phyloP scores from a whole-genome alignment of 2,888 invertebrate genomes.

The Iphiclides podalirius region DNA sequence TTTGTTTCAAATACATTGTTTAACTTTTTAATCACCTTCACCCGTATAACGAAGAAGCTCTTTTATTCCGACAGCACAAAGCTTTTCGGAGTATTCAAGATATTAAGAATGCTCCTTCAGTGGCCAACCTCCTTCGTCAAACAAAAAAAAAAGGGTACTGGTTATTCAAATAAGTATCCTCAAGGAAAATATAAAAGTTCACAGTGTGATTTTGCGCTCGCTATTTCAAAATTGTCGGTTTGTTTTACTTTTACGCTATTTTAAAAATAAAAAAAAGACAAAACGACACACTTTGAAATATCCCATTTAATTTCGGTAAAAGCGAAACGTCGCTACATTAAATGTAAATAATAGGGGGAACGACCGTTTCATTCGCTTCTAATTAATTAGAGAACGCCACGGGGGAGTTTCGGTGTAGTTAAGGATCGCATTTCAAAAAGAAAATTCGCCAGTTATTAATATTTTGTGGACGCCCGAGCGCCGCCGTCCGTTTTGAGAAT shows the following conservation, averaged over 20 bases:
- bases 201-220: conserved; percentile 10
- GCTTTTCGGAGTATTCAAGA: conserved; percentile 2
- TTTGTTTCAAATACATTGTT: neutral
- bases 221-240: conserved; percentile 12
- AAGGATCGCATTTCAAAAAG: conserved; percentile 27
- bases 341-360: conserved; percentile 32
- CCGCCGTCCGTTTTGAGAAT: neutral
- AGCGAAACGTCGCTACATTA: conserved; percentile 27
- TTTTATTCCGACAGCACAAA: neutral
- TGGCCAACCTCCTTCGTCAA: conserved; percentile 10
- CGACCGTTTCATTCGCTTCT: conserved; percentile 34
- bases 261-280: neutral
- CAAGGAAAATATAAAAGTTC: conserved; percentile 12
- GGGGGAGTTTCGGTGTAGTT: conserved; percentile 25
- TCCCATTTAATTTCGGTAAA: conserved; percentile 26
- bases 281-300: conserved; percentile 12
- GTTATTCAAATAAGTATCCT: conserved; percentile 11
- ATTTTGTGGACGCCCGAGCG: conserved; percentile 15
- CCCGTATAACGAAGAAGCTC: neutral
- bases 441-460: conserved; percentile 29
- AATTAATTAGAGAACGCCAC: conserved; percentile 35
- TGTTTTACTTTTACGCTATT: conserved; percentile 14
- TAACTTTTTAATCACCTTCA: neutral
- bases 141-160: conserved; percentile 6
- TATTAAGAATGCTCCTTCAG: conserved; percentile 6